A percentile compares a stretch with the other conserved stretches of the same genome.
phyloP scores from a whole-genome alignment of 35 echinoderm and acorn worm genomes.

The Ophioderma brevispina region DNA sequence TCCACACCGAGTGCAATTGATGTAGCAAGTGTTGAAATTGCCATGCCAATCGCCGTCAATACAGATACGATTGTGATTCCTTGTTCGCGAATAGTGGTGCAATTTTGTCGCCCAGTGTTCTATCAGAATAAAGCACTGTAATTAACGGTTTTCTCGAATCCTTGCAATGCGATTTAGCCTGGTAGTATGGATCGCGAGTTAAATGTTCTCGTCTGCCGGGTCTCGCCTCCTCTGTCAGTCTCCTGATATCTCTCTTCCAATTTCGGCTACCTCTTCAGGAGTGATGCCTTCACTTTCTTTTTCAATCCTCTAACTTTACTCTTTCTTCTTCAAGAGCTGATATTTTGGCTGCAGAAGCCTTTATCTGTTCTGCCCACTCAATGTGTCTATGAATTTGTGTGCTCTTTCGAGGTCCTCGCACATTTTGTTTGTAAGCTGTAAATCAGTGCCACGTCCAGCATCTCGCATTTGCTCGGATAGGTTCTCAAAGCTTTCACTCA shows the following conservation, averaged over 20 bases:
- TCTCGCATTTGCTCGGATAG: neutral
- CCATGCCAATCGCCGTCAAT: neutral
- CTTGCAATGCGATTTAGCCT: neutral
- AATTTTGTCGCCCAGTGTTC: neutral
- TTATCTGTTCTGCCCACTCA: neutral
- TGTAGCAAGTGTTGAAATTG: neutral
- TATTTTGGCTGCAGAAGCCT: neutral
- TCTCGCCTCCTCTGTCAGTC: neutral
- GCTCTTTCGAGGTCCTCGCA: conserved; percentile 2
- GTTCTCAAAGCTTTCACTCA: neutral
- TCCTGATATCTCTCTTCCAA: neutral
- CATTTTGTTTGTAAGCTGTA: neutral
- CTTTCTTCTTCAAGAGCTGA: neutral
- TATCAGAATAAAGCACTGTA: neutral
- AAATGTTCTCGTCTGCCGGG: neutral
- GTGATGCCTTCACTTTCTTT: neutral
- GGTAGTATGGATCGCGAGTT: neutral
- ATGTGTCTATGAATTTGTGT: neutral
- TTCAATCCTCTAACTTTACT: neutral
- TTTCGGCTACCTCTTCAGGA: neutral
- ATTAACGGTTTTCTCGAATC: neutral
- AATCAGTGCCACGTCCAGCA: neutral
- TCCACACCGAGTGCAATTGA: neutral
- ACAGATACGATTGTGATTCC: neutral
- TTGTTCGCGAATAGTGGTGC: neutral